These are phyloP conservation scores for Volucella inanis DNA, from an alignment of 2,888 invertebrate genomes.

Conservation along the genomic window DNA sequence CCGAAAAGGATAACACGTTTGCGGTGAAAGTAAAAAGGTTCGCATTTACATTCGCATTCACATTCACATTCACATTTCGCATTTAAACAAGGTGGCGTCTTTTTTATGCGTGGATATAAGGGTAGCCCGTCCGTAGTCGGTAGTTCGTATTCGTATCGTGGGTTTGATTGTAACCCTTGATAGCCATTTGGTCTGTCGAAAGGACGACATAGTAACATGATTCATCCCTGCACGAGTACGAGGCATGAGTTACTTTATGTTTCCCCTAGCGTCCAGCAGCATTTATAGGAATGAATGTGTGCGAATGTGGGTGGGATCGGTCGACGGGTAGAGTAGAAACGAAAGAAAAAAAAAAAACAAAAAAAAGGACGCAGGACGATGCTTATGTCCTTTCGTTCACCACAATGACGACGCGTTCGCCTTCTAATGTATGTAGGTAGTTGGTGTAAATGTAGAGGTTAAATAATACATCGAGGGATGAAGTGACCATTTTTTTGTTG, in stretches of 20 bases:
- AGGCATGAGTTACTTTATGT: conserved; percentile 51
- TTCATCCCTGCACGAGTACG: conserved; percentile 14
- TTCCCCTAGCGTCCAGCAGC: conserved; percentile 50
- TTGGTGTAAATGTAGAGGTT: conserved; percentile 67
- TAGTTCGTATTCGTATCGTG: conserved; percentile 8
- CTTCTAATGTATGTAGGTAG: conserved; percentile 59
- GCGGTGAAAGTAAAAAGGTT: conserved; percentile 63
- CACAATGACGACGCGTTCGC: conserved; percentile 50
- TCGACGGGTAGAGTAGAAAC: neutral
- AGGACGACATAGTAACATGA: conserved; percentile 6
- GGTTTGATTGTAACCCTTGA: conserved; percentile 73
- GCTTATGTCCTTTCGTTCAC: conserved; percentile 67
- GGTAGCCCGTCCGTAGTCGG: neutral
- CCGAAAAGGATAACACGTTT: conserved; percentile 71
- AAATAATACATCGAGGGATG: conserved; percentile 67
- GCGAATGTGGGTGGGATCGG: conserved; percentile 62
- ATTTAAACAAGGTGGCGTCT: conserved; percentile 49
- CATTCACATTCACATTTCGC: conserved; percentile 36
- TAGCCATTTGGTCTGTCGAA: conserved; percentile 66
- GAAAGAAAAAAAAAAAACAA: too few species aligned
- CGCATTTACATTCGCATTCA: conserved; percentile 57
- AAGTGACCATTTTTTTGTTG: conserved; percentile 73
- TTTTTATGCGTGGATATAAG: conserved; percentile 26
- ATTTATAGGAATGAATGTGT: conserved; percentile 51
- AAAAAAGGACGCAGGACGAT: conserved; percentile 14